Percentiles rank a stretch among this genome's conserved stretches.
Conservation (phyloP, 1,140 invertebrate genomes). For the Argopecten irradians region DNA sequence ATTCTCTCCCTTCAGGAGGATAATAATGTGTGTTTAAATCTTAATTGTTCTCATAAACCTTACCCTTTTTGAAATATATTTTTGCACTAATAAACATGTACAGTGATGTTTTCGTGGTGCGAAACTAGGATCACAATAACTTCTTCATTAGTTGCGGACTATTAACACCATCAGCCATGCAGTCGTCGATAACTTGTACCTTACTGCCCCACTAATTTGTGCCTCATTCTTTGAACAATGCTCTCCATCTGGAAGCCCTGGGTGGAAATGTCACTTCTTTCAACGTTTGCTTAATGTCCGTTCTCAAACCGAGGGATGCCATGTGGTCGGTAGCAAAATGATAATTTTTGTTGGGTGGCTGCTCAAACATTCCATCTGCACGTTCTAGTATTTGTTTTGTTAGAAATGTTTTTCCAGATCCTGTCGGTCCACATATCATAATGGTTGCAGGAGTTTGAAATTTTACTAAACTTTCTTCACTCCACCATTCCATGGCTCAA, state of each 20-base stretch:
- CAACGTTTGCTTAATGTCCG: conserved; percentile 29
- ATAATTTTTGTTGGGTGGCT: conserved; percentile 25
- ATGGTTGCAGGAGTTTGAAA: conserved; percentile 15
- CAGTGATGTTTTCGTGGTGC: conserved; percentile 35
- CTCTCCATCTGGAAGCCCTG: conserved; percentile 29
- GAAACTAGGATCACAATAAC: conserved; percentile 28
- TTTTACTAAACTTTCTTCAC: not conserved
- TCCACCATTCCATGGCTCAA: not conserved
- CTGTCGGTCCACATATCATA: not conserved
- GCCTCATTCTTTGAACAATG: conserved; percentile 27
- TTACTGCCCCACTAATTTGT: not conserved
- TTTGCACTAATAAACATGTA: conserved; percentile 46
- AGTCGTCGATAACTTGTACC: conserved; percentile 40
- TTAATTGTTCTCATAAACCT: no score
- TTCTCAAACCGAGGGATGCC: conserved; percentile 41
- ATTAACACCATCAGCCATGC: conserved; percentile 30
- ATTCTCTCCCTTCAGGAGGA: no score
- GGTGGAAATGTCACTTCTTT: conserved; percentile 37
- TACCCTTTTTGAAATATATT: conserved; percentile 43
- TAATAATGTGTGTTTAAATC: no score
- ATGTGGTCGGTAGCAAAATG: conserved; percentile 33
- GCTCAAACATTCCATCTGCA: conserved; percentile 27
- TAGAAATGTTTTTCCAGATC: conserved; percentile 24
- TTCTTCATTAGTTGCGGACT: conserved; percentile 35
- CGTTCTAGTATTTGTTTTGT: conserved; percentile 35